Conservation (phyloP, 1,140 invertebrate species). For the Papilio helenus region DNA sequence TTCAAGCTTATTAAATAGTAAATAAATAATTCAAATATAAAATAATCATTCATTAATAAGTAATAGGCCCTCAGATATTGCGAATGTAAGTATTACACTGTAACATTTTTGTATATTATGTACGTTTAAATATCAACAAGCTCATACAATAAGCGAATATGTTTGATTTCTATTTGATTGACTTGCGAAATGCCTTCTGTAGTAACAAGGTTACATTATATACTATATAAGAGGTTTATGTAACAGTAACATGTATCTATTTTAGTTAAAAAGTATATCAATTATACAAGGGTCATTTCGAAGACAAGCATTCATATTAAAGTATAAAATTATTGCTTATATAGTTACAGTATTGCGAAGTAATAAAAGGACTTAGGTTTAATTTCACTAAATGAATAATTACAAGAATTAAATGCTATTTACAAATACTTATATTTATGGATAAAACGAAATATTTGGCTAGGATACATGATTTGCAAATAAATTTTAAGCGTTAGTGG, state of each 20-base stretch:
- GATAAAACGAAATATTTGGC: conserved; percentile 79
- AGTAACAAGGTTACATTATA: neutral
- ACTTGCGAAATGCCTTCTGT: conserved; percentile 12
- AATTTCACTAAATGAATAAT: conserved; percentile 73
- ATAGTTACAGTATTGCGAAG: conserved; percentile 78
- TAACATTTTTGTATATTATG: neutral
- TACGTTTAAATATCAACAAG: conserved; percentile 10
- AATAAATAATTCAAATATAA: conserved; percentile 24
- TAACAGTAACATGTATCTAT: conserved; percentile 1
- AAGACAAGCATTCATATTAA: conserved; percentile 41
- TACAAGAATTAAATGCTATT: conserved; percentile 81
- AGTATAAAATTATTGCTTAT: conserved; percentile 77
- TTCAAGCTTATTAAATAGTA: conserved; percentile 23
- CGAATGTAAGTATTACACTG: neutral
- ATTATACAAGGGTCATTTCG: conserved; percentile 30
- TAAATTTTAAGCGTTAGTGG: conserved; percentile 61
- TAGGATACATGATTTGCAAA: conserved; percentile 74
- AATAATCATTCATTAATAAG: conserved; percentile 2
- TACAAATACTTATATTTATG: conserved; percentile 72
- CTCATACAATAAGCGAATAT: conserved; percentile 10
- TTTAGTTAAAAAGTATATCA: conserved; percentile 14
- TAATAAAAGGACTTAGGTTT: conserved; percentile 78
- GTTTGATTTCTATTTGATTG: neutral
- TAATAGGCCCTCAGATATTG: conserved; percentile 25
- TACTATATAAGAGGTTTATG: neutral